Conservation (phyloP, 2,888 invertebrate species). For the Linyphia triangularis region DNA sequence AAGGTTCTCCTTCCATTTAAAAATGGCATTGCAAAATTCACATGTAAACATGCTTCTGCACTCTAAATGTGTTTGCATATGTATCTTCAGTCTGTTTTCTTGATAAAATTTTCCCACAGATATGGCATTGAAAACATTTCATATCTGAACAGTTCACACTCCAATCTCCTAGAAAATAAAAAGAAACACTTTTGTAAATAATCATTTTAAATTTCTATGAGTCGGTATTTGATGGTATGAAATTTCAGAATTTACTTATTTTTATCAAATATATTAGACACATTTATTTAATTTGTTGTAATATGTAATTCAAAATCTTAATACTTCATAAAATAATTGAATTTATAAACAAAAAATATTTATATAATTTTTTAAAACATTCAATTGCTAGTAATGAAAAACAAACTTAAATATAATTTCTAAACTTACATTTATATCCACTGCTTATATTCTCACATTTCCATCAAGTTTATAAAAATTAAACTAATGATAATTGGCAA, state of each 20-base stretch:
- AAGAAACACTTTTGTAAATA: background rate
- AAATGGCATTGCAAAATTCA: conserved; percentile 40
- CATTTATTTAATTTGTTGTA: too few species aligned
- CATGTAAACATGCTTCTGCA: conserved; percentile 39
- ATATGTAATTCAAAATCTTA: too few species aligned
- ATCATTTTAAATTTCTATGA: background rate
- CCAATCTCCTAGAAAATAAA: conserved; percentile 41
- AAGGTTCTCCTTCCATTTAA: conserved; percentile 64
- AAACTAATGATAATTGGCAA: too few species aligned
- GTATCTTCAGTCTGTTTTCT: conserved; percentile 66
- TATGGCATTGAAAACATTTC: conserved; percentile 47
- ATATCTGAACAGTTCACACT: background rate
- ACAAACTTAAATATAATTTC: too few species aligned
- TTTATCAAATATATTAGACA: too few species aligned
- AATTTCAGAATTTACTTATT: background rate
- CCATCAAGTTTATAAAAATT: too few species aligned
- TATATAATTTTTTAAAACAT: too few species aligned
- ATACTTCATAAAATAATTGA: too few species aligned
- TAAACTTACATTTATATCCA: too few species aligned
- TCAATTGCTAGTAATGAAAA: too few species aligned
- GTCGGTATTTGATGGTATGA: background rate
- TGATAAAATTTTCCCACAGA: conserved; percentile 61
- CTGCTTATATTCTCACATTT: too few species aligned
- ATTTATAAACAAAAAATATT: too few species aligned
- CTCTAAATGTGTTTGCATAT: conserved; percentile 57